Conservation (phyloP, 2,797 vertebrate genomes). For the Malurus leucopterus region DNA sequence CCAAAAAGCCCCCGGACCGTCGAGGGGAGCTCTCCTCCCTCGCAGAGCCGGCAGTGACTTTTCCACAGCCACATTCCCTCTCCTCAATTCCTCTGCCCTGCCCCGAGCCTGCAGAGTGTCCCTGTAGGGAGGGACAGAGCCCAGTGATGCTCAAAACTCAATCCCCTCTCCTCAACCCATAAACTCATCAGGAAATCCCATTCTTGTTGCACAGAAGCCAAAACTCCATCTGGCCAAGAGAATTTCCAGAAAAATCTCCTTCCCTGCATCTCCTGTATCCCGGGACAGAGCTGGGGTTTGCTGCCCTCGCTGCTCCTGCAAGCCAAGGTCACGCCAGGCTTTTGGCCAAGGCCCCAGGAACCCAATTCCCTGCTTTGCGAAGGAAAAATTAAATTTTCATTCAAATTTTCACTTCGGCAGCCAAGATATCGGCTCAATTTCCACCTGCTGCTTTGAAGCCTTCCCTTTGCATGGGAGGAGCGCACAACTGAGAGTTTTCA, state of each 20-base stretch:
- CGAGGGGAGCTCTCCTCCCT: background rate
- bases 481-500: slow-evolving; percentile 20
- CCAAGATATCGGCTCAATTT: slow-evolving; percentile 35
- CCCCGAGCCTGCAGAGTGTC: background rate
- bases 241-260: slow-evolving; percentile 34
- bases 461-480: slow-evolving; percentile 9
- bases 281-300: background rate
- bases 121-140: background rate
- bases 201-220: background rate
- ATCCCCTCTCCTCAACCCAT: background rate
- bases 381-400: slow-evolving; percentile 31
- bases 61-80: slow-evolving; percentile 16
- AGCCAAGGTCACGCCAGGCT: background rate
- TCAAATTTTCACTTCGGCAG: slow-evolving; percentile 39
- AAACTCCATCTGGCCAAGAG: slow-evolving; percentile 18
- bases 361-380: fast-evolving
- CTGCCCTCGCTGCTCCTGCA: background rate
- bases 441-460: slow-evolving; percentile 50
- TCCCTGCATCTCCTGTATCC: background rate
- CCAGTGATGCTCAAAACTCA: background rate
- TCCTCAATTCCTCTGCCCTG: background rate
- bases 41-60: background rate
- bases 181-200: background rate
- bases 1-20: fast-evolving
- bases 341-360: background rate